Percentiles rank a stretch among this genome's conserved stretches.
Conservation (phyloP, 2,113 vertebrate genomes). For the Aegotheles bennettii region DNA sequence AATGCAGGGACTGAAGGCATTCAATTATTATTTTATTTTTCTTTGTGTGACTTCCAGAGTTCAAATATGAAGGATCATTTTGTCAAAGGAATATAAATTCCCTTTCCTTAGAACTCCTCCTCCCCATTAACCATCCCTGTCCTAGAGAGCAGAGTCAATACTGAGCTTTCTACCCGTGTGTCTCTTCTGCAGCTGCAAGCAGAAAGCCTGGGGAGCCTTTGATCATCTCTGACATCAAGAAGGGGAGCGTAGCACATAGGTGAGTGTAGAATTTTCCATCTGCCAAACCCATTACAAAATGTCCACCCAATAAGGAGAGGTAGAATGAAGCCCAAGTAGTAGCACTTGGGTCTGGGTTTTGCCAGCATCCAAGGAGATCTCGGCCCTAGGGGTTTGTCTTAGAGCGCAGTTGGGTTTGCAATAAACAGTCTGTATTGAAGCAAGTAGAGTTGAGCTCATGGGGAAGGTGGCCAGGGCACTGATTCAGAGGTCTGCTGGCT, state of each 20-base stretch:
- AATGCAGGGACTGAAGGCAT: no score
- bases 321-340: not conserved
- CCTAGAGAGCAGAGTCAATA: not conserved
- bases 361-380: not conserved
- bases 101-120: not conserved
- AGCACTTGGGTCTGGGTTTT: not conserved
- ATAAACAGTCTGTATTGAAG: not conserved
- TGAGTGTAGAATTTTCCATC: constrained; percentile 48
- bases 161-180: not conserved
- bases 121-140: not conserved
- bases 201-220: constrained; percentile 91
- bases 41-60: not conserved
- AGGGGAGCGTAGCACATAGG: constrained; percentile 96
- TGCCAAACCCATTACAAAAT: not conserved
- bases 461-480: not conserved
- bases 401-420: not conserved
- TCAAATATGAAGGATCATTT: not conserved
- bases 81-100: not conserved
- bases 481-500: not conserved
- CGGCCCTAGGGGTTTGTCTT: not conserved
- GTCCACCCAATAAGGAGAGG: not conserved
- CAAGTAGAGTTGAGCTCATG: not conserved
- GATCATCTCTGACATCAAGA: constrained; percentile 96
- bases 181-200: constrained; percentile 77
- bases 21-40: not conserved